Evolutionary conservation across 2,113 vertebrate species (phyloP).

Genomic region (Nycticebus coucang): DNA sequence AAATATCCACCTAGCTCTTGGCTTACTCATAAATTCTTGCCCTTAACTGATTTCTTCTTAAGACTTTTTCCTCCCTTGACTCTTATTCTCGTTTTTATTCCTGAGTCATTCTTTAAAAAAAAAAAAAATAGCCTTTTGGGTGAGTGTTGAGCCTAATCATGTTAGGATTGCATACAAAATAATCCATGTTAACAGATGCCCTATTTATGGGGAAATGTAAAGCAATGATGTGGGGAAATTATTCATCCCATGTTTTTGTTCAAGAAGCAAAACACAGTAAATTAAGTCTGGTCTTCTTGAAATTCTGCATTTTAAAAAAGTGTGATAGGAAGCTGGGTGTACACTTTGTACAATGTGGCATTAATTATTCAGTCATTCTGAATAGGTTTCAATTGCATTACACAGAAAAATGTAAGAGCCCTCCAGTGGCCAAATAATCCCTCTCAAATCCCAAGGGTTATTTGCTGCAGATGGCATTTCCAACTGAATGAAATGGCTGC

Average conservation of each 20-base stretch:
- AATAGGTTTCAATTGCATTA: constrained; percentile 74
- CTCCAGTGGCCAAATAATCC: constrained; percentile 77
- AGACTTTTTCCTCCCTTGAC: background rate
- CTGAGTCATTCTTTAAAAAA: constrained; percentile 68
- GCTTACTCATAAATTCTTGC: background rate
- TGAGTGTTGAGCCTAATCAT: constrained; percentile 58
- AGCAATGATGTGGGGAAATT: constrained; percentile 74
- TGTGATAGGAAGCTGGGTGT: constrained; percentile 22
- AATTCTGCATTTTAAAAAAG: constrained; percentile 69
- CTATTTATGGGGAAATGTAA: constrained; percentile 74
- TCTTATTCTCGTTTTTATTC: constrained; percentile 28
- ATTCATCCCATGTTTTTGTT: constrained; percentile 75
- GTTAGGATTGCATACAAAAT: constrained; percentile 55
- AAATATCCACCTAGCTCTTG: background rate
- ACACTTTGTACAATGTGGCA: constrained; percentile 54
- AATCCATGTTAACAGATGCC: constrained; percentile 73
- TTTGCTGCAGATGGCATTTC: constrained; percentile 35
- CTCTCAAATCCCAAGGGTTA: constrained; percentile 66
- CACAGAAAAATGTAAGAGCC: constrained; percentile 70
- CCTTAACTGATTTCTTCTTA: background rate
- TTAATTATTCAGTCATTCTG: constrained; percentile 79
- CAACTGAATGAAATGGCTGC: constrained; percentile 42
- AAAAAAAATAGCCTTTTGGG: constrained; percentile 34
- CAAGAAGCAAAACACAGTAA: constrained; percentile 78
- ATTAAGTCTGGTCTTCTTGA: constrained; percentile 74